These are phyloP conservation scores for Tokudaia muenninki DNA, from an alignment of 2,797 vertebrate species.

Conservation along the genomic window DNA sequence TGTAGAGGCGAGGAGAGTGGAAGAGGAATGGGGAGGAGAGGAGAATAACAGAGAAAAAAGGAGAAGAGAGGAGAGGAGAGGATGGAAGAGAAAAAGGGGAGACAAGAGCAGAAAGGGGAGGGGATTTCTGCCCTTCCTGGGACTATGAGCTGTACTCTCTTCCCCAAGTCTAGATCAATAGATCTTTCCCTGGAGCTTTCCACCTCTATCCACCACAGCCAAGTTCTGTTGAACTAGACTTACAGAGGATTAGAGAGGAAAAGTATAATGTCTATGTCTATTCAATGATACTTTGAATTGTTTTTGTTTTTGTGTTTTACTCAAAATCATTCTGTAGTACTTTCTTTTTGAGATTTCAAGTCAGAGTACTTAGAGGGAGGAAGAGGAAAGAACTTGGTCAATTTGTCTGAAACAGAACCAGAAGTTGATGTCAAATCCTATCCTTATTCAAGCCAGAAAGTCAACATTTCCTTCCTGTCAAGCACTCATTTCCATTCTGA, in stretches of 20 bases:
- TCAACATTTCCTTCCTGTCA: neutral
- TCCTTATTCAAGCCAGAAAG: neutral
- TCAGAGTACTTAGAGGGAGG: neutral
- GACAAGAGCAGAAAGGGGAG: too few species aligned
- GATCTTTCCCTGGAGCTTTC: too few species aligned
- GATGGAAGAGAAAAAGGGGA: fast-evolving
- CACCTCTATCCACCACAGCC: neutral
- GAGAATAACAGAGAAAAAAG: too few species aligned
- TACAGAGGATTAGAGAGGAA: neutral
- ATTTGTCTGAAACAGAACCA: neutral
- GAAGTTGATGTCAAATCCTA: neutral
- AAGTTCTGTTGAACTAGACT: neutral
- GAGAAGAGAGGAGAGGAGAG: too few species aligned
- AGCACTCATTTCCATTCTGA: neutral
- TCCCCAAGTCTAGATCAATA: too few species aligned
- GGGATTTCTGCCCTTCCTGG: neutral
- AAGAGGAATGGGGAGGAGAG: too few species aligned
- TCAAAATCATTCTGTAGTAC: neutral
- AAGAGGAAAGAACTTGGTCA: neutral
- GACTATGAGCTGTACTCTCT: neutral
- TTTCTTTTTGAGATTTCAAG: neutral
- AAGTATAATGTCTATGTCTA: neutral
- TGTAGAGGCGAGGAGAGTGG: neutral
- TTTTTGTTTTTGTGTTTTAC: neutral
- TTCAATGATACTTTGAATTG: neutral